Base-by-base conservation (phyloP, 2,113 vertebrate genomes). In the Trochalopteron elliotii region DNA sequence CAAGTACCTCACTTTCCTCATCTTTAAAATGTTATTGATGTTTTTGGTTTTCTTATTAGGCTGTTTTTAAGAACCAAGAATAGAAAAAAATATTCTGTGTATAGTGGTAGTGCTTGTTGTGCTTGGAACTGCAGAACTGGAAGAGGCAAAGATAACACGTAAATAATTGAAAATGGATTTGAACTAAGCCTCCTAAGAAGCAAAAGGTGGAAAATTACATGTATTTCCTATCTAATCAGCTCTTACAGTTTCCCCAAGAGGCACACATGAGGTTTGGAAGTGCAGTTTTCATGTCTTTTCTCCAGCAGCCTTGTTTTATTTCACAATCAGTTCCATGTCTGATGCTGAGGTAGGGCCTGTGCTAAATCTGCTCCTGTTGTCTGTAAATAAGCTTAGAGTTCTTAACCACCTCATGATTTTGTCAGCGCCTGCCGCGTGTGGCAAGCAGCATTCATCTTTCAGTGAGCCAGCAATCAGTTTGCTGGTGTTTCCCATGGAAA, bases 391-490 rank as follows among this genome's bases (percentile, higher is more conserved):
- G 35, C n/a, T 76, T 57, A 49, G 61, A 65, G 17, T 22, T 57
- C 81, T 65, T 47, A 75, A 61, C 15, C 45, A 79, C 49, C 27
- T 69, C 28, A 9, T 72, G 74, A 64, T 65, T 89, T 89, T 85
- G 61, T 82, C 74, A 60, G 55, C 0, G 0, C 37, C 40, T 0
- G 0, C 45, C 0, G 0, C 28, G 7, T 7, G 20, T 70, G 42
- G 83, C 67, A 72, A 88, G 63, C 61, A 69, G 31, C 65, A 57
- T 89, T 68, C 52, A 19, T 76, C 72, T 61, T 75, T 39, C n/a
- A 40, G 61, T 31, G 68, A 92, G 65, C 40, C 25, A 56, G 61
- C 49, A 42, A 53, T 83, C 83, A 28, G 49, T 17, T 33, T 65
- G 49, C 35, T 24, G 1, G 25, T 20, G 35, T 61, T 90, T 65